Conservation (phyloP, 2,797 vertebrate species). For the Microcaecilia unicolor region DNA sequence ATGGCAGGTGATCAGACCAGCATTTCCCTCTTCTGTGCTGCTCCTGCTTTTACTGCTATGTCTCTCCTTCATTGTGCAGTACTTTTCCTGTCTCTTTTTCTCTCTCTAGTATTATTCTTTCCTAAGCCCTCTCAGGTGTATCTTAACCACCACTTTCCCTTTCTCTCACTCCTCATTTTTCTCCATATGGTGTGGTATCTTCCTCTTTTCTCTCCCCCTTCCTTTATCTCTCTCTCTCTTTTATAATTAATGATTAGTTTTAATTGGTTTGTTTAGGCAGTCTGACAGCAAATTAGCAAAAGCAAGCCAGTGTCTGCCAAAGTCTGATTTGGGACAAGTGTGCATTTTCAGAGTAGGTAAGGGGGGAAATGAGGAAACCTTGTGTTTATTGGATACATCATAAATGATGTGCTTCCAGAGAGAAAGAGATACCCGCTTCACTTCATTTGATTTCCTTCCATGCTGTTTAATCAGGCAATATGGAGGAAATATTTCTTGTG, state of each 20-base stretch:
- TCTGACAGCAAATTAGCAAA: conserved; percentile 58
- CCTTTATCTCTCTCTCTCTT: conserved; percentile 20
- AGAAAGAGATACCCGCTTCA: too few relatives aligned
- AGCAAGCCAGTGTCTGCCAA: conserved; percentile 39
- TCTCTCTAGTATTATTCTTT: conserved; percentile 20
- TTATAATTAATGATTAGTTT: conserved; percentile 63
- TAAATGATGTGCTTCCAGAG: too few relatives aligned
- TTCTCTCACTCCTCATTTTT: neutral
- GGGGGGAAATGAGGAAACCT: neutral
- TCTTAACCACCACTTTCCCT: neutral
- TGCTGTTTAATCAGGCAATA: too few relatives aligned
- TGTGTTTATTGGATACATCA: too few relatives aligned
- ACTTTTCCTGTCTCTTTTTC: conserved; percentile 8
- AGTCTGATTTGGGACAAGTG: conserved; percentile 21
- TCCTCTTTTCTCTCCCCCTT: conserved; percentile 4
- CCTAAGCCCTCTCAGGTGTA: conserved; percentile 20
- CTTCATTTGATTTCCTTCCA: too few relatives aligned
- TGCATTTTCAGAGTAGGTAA: conserved; percentile 7
- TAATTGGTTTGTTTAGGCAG: conserved; percentile 68
- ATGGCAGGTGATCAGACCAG: conserved; percentile 41
- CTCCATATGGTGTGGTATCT: neutral
- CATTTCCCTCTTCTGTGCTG: too few relatives aligned
- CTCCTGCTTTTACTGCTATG: too few relatives aligned
- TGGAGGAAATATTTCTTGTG: too few relatives aligned
- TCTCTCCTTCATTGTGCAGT: conserved; percentile 26